Evolutionary conservation across 2,113 vertebrate species (phyloP), one percentile per base, ranked within the genome.

Genomic region (Bathybates hornii): DNA sequence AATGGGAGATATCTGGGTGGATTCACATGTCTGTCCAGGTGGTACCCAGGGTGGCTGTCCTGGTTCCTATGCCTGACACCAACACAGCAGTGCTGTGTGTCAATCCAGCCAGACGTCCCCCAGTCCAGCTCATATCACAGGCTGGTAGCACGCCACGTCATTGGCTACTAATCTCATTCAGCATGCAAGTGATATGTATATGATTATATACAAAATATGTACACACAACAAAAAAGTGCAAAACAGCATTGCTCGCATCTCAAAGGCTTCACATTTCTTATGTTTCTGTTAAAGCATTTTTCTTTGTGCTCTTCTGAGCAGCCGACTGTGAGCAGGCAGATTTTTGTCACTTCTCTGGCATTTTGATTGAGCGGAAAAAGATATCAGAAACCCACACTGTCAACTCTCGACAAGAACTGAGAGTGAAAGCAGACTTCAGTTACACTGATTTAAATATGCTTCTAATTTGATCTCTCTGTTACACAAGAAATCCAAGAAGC

Each of bases 21-120:
- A 93, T 86, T 93, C 38, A 92, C 87, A 34, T 52, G 84, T 54
- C 54, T 10, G 32, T 66, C 32, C 86, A 87, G 92, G 89, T 86
- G 90, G 91, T 81, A 24, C 86, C 92, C 93, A 95, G 95, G 91
- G 36, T 95, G 94, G 92, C 73, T 92, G 93, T 81, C 93, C 94
- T 93, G 94, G 94, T 90, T 83, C 85, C 93, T 89, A 53, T 82
- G 86, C 82, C 89, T 81, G 90, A 83, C 76, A 90, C 81, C 73
- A 86, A 79, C 91, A 93, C 80, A 83, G 68, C 59, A 56, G 24
- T 41, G 48, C 85, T 3, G 81, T 79, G 61, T 59, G 89, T 92
- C 79, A 91, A 68, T 93, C 83, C 91, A 91, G 59, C 91, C 52
- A 32, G 90, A 93, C 83, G 14, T 82, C 84, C 0, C 89, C 91